Evolutionary conservation across 2,888 invertebrate genomes (phyloP).

Genomic region (Eucera pruinosa): DNA sequence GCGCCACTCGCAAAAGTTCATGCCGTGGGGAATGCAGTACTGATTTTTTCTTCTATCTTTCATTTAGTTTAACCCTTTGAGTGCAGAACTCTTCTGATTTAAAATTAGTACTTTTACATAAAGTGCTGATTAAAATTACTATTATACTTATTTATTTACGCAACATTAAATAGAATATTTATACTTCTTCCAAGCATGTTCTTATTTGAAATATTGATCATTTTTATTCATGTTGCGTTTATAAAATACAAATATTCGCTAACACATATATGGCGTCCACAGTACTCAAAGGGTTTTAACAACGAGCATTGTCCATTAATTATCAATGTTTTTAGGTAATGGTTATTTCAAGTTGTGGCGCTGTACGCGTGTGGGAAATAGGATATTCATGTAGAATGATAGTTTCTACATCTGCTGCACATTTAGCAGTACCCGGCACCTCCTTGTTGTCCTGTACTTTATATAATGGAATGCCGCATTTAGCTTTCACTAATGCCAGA

Average conservation of each 20-base stretch:
- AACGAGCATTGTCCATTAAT: background rate
- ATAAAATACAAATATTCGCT: no score
- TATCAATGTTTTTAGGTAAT: conserved; percentile 74
- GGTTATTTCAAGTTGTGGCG: conserved; percentile 82
- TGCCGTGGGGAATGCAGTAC: conserved; percentile 81
- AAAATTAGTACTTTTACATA: no score
- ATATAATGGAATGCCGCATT: conserved; percentile 91
- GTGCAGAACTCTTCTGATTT: no score
- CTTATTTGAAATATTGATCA: no score
- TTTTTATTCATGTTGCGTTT: no score
- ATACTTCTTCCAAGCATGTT: no score
- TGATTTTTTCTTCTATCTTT: background rate
- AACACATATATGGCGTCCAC: no score
- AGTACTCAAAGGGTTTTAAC: background rate
- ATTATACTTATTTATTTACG: no score
- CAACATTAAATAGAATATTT: no score
- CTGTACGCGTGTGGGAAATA: conserved; percentile 83
- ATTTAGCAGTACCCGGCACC: conserved; percentile 79
- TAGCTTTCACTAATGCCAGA: conserved; percentile 93
- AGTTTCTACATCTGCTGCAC: conserved; percentile 81
- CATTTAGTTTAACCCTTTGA: no score
- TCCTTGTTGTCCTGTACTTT: conserved; percentile 80
- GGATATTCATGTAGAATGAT: conserved; percentile 78
- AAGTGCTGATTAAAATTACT: no score
- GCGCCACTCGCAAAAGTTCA: conserved; percentile 81